Evolutionary conservation across 2,113 vertebrate genomes (phyloP).

Genomic region (Leuciscus idus): DNA sequence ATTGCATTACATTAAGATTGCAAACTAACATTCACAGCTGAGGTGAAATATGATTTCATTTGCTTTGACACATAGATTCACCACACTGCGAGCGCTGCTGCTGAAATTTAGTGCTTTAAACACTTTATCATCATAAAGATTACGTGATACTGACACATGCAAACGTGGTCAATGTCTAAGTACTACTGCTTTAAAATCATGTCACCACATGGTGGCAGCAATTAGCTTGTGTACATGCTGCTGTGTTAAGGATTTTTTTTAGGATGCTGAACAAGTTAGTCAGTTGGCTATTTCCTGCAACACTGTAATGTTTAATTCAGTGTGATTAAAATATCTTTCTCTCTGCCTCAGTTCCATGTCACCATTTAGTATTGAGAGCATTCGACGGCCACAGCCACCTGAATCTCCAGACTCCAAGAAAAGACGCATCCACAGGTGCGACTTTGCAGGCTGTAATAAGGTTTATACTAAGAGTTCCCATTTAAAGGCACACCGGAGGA

Average conservation of each 20-base stretch:
- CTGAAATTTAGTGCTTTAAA: not conserved
- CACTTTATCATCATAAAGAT: not conserved
- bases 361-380: conserved; percentile 98
- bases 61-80: not conserved
- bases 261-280: not conserved
- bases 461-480: conserved; percentile 99
- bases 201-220: conserved; percentile 28
- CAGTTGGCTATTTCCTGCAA: not conserved
- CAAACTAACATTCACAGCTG: not conserved
- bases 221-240: not conserved
- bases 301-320: not conserved
- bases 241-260: not conserved
- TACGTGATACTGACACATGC: not conserved
- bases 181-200: conserved; percentile 22
- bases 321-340: not conserved
- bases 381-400: conserved; percentile 92
- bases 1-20: not conserved
- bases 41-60: not conserved
- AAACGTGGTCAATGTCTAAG: not conserved
- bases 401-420: conserved; percentile 98
- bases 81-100: not conserved
- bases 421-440: conserved; percentile 96
- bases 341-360: conserved; percentile 89
- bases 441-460: conserved; percentile 99
- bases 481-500: conserved; percentile 97